These are phyloP conservation scores for Myotis davidii DNA, from an alignment of 2,113 vertebrate genomes.

Conservation along the genomic window DNA sequence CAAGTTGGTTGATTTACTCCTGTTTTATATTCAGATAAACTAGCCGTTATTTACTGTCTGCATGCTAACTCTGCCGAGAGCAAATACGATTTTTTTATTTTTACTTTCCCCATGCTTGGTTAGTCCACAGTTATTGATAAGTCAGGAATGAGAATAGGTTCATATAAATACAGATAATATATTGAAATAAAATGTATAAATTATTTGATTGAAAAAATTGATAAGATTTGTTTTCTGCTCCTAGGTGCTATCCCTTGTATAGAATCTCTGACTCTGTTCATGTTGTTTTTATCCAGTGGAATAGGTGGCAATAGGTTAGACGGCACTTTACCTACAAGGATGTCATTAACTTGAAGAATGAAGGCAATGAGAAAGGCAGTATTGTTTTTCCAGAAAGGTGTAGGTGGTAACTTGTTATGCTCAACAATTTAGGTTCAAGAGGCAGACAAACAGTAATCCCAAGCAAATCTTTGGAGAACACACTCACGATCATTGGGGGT, in stretches of 20 bases:
- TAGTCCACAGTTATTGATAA: neutral
- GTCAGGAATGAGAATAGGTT: neutral
- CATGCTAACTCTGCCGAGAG: slow-evolving; percentile 15
- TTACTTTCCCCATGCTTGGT: neutral
- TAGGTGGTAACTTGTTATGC: neutral
- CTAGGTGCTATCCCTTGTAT: neutral
- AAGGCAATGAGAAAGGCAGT: neutral
- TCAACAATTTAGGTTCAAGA: neutral
- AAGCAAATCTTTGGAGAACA: neutral
- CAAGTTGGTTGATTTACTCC: slow-evolving; percentile 71
- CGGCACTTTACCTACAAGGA: neutral
- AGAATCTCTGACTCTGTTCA: neutral
- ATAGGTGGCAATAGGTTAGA: neutral
- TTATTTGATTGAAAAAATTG: neutral
- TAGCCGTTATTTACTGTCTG: slow-evolving; percentile 68
- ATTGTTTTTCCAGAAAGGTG: neutral
- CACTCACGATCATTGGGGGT: neutral
- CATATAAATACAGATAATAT: neutral
- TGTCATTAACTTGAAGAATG: neutral
- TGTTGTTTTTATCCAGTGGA: neutral
- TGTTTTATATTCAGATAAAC: slow-evolving; percentile 75
- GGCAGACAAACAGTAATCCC: neutral
- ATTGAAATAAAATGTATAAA: neutral
- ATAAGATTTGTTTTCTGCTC: neutral
- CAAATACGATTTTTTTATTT: neutral